A percentile compares a stretch with the other conserved stretches of the same genome.
These are phyloP conservation scores for Hyperoplus lanceolatus DNA, from an alignment of 2,797 vertebrate species.

Conservation along the genomic window DNA sequence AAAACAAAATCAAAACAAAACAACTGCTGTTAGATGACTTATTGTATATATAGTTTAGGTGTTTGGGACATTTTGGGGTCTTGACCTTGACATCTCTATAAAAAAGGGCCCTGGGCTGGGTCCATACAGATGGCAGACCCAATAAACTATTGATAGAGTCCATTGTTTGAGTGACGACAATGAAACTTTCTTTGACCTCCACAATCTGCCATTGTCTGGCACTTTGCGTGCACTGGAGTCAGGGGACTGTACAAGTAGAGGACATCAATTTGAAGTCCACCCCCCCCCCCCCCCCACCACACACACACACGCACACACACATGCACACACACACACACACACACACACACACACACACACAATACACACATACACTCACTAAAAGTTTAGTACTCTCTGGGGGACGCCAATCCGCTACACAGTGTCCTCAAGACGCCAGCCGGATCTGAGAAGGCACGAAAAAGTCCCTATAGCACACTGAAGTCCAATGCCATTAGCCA, in stretches of 20 bases:
- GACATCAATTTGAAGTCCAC: conserved; percentile 32
- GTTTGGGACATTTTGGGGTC: neutral
- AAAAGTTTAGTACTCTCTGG: conserved; percentile 25
- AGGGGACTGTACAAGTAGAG: conserved; percentile 42
- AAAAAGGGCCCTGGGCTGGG: conserved; percentile 17
- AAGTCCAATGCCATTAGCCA: conserved; percentile 26
- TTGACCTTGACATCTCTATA: conserved; percentile 38
- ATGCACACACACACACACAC: conserved; percentile 15
- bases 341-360: conserved; percentile 34
- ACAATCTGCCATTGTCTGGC: conserved; percentile 72
- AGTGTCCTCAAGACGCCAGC: conserved; percentile 43
- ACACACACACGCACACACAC: conserved; percentile 23
- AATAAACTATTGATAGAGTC: conserved; percentile 56
- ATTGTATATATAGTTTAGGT: neutral
- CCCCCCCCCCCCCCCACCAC: too few relatives aligned
- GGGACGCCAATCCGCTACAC: conserved; percentile 19
- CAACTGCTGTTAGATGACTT: neutral
- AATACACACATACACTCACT: conserved; percentile 16
- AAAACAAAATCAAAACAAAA: neutral
- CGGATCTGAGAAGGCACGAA: conserved; percentile 26
- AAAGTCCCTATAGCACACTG: conserved; percentile 35
- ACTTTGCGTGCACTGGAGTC: conserved; percentile 54
- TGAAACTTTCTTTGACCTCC: conserved; percentile 68
- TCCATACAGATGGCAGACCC: conserved; percentile 34
- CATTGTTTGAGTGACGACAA: conserved; percentile 68